Base-by-base conservation (phyloP, 1,140 invertebrate genomes). In the Neodiprion fabricii region DNA sequence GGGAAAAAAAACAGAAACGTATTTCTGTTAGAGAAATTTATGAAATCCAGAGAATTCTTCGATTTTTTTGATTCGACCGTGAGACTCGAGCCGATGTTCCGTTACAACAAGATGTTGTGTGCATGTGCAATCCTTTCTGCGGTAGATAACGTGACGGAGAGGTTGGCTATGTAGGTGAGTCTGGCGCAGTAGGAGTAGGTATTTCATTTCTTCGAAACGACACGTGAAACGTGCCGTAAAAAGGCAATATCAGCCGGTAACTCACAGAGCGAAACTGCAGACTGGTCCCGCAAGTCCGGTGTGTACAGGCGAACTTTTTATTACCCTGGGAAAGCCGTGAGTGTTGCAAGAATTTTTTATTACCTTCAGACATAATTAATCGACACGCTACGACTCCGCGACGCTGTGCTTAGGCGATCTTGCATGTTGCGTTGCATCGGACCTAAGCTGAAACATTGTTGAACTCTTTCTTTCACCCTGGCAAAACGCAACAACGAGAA, bases 11-110 rank as follows among this genome's bases (percentile, higher is more conserved):
- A 21, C 17, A 21, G 17, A 40, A 40, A 40, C 28, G 5, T 40
- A 40, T 3, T 40, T 40, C 28, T 40, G 28, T 40, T 40, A 40
- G 28, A 4, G 5, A 40, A 40, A 40, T 40, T 40, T 40, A 21
- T 21, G 28, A 5, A 40, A 40, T 40, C 28, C 28, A 40, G 1
- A 40, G 28, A 40, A 2, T 40, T 40, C 28, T 50, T 68, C 70
- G 71, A 75, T 49, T 67, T 68, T 69, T 69, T 61, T 10, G 14
- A 40, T 72, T 67, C 50, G 73, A 67, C 65, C 12, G 23, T 61
- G 50, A 69, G 48, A 53, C 71, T 72, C 12, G 40, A 21, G 74
- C 49, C 12, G 8, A 50, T 23, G 28, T 40, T 40, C 28, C 5
- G 1, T 40, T 40, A 40, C 28, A 40, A 40, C 2, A 40, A 40